A percentile compares a stretch with the other conserved stretches of the same genome.
phyloP scores from a whole-genome alignment of 2,797 vertebrate species.

The Diplodus sargus region DNA sequence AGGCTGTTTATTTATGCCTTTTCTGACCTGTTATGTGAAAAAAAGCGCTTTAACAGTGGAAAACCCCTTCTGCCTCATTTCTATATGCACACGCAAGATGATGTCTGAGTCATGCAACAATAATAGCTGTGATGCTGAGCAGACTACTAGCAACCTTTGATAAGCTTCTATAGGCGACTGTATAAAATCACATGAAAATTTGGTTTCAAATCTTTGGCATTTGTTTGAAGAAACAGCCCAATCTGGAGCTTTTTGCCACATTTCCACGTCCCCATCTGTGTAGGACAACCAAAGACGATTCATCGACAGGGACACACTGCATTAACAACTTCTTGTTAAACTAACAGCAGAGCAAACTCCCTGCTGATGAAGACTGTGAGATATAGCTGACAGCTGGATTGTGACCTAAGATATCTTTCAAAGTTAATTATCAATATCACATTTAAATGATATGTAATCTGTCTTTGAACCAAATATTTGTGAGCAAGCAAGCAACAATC shows the following conservation, averaged over 20 bases:
- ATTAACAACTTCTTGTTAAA: neutral
- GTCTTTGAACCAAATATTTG: neutral
- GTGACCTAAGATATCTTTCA: neutral
- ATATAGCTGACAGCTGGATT: neutral
- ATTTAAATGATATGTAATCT: neutral
- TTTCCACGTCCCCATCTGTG: too few species aligned
- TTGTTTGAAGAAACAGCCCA: neutral
- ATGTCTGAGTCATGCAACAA: neutral
- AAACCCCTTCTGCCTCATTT: neutral
- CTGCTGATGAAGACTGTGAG: neutral
- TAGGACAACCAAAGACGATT: neutral
- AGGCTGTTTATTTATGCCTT: too few species aligned
- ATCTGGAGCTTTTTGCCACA: neutral
- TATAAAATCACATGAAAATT: too few species aligned
- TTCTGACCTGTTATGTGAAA: too few species aligned
- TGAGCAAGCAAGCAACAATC: too few species aligned
- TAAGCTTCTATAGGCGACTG: too few species aligned
- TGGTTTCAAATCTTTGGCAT: neutral
- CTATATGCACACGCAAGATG: too few species aligned
- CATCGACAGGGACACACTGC: neutral
- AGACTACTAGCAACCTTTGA: neutral
- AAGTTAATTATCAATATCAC: too few species aligned
- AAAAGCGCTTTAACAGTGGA: neutral
- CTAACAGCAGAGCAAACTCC: neutral
- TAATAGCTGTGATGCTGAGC: neutral